Conservation (phyloP, 2,113 vertebrate genomes). For the Eulemur macaco region DNA sequence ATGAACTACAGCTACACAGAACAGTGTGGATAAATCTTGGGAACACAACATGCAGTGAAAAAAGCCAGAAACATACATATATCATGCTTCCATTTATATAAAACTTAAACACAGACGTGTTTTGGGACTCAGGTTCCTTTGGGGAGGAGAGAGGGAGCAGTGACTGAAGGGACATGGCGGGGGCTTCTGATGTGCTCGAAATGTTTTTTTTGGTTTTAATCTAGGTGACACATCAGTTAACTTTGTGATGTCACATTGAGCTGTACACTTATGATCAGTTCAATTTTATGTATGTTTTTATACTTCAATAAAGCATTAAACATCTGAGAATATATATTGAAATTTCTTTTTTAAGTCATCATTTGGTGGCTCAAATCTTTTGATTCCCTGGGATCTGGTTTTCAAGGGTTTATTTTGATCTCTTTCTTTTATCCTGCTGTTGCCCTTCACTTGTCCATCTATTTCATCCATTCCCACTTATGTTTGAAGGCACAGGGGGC, state of each 20-base stretch:
- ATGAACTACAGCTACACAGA: neutral
- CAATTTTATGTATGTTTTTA: neutral
- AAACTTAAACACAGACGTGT: neutral
- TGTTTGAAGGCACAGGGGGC: neutral
- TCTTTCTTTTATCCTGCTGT: neutral
- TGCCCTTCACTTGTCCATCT: neutral
- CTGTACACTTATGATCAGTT: neutral
- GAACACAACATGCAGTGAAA: neutral
- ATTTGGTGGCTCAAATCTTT: neutral
- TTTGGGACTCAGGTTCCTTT: neutral
- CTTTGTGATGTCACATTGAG: neutral
- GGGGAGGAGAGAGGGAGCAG: neutral
- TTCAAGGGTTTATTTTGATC: neutral
- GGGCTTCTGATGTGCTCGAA: neutral
- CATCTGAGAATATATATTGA: neutral
- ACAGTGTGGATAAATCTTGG: neutral
- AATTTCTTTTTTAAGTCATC: neutral
- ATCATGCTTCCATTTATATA: neutral
- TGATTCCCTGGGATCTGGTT: neutral
- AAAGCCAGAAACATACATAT: neutral
- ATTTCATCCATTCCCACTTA: neutral
- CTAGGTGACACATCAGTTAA: neutral
- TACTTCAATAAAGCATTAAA: neutral
- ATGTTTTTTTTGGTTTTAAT: neutral
- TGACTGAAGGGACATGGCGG: neutral